Evolutionary conservation across 2,797 vertebrate species (phyloP).

Genomic region (Chloroceryle amazona): DNA sequence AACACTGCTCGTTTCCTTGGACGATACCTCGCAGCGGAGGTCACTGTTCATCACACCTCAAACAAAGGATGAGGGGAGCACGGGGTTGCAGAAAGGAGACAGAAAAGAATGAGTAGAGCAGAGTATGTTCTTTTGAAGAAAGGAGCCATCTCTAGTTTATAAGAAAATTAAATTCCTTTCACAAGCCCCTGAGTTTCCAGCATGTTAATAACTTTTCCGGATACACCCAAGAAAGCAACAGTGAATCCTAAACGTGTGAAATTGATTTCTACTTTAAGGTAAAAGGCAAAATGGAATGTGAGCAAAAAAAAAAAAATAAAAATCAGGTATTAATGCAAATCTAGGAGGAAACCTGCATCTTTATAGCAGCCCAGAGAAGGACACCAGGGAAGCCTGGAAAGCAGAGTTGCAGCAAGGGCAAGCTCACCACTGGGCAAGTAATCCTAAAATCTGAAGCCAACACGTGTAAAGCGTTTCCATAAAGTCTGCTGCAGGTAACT

Average conservation of each 20-base stretch:
- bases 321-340: background rate
- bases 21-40: background rate
- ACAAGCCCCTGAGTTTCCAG: background rate
- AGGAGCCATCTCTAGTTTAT: background rate
- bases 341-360: background rate
- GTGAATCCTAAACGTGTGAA: background rate
- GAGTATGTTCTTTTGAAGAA: no score
- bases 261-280: background rate
- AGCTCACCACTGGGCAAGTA: background rate
- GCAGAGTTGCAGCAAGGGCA: background rate
- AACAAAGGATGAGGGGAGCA: background rate
- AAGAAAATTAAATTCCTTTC: background rate
- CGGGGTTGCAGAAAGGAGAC: background rate
- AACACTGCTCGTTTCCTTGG: background rate
- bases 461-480: accelerated
- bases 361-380: background rate
- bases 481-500: background rate
- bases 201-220: background rate
- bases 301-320: background rate
- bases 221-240: background rate
- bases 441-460: background rate
- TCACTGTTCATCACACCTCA: background rate
- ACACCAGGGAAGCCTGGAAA: background rate
- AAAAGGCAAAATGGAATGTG: background rate
- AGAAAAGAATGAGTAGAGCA: background rate